Evolutionary conservation across 2,113 vertebrate species (phyloP).

Genomic region (Struthidea cinerea): DNA sequence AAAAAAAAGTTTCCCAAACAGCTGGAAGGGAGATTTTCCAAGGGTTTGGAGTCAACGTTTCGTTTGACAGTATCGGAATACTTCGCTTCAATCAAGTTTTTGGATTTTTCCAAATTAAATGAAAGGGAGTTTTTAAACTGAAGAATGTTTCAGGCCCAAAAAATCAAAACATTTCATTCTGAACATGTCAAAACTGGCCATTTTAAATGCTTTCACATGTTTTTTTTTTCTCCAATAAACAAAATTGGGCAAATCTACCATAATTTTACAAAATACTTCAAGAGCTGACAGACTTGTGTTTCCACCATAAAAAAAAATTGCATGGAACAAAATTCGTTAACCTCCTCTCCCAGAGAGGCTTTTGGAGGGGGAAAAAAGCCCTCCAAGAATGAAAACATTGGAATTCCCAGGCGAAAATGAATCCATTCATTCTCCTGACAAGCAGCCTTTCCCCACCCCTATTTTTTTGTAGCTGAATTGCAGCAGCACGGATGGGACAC

Average conservation of each 20-base stretch:
- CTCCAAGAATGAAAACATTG: background rate
- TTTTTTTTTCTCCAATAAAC: background rate
- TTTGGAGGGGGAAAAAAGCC: background rate
- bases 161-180: constrained; percentile 60
- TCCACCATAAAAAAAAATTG: background rate
- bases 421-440: background rate
- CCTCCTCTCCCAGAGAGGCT: background rate
- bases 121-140: constrained; percentile 54
- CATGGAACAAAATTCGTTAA: background rate
- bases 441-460: background rate
- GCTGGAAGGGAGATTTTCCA: constrained; percentile 55
- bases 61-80: background rate
- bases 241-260: constrained; percentile 16
- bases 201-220: constrained; percentile 5
- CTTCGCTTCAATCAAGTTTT: constrained; percentile 13
- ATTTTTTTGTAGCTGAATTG: background rate
- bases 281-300: background rate
- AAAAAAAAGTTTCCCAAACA: constrained; percentile 40
- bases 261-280: background rate
- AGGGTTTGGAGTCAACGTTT: constrained; percentile 40
- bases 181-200: constrained; percentile 61
- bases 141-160: constrained; percentile 13
- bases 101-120: constrained; percentile 33
- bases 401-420: background rate
- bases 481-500: background rate